Base-by-base conservation (phyloP, 1,140 invertebrate genomes). In the Reticulitermes speratus region DNA sequence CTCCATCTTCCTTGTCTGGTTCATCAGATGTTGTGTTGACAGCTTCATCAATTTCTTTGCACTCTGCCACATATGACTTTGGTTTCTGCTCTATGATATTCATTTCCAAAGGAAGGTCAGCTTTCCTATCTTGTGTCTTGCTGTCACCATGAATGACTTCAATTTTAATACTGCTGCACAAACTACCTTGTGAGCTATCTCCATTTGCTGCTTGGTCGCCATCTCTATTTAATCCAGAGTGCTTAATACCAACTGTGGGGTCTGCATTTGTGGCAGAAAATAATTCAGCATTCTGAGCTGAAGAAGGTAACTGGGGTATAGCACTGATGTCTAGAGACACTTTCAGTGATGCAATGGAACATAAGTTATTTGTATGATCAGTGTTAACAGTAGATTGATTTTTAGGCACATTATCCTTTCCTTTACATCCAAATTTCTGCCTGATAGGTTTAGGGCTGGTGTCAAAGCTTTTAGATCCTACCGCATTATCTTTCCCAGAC, bases 1-100 rank as follows among this genome's bases (percentile, higher is more conserved):
- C 84, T 16, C 84, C 84, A 84, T 84, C 84, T 84, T 84, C 84
- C 21, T 16, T 45, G 14, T 30, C n/a, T 55, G 19, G n/a, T 19
- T 48, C 48, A 30, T 52, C 30, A 16, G 19, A 12, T 23, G 30
- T 84, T 55, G 16, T 59, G 45, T 32, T 32, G 55, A 84, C 84
- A 32, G 84, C n/a, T 25, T 84, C 38, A 48, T 44, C 11, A 38
- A 45, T 52, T 25, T 84, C 23, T 25, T n/a, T 25, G 30, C 44
- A 48, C 12, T 84, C 38, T 84, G 23, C n/a, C 8, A 6, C n/a
- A 19, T 84, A 23, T 84, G 30, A 21, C 11, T n/a, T 30, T 23
- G 44, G 19, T 38, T 48, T 45, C 48, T 45, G 30, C 7, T 84
- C n/a, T 16, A 21, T 32, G 84, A 25, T 21, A 38, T 32, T 30